Conservation (phyloP, 2,797 vertebrate species). For the Megaceryle alcyon region DNA sequence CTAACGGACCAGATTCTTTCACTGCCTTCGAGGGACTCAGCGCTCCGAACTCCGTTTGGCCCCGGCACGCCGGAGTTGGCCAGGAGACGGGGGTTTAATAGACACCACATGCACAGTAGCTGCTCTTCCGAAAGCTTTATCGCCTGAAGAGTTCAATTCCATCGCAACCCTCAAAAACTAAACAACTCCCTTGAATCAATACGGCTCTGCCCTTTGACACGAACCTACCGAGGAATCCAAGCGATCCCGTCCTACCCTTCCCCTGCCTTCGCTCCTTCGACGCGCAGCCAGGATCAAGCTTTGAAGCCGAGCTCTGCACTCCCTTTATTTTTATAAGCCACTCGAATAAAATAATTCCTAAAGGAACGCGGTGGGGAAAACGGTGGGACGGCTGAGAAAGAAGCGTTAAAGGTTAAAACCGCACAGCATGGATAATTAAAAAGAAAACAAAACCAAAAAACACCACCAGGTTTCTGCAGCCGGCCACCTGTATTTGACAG, state of each 20-base stretch:
- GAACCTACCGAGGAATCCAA: neutral
- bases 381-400: neutral
- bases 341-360: neutral
- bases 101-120: constrained; percentile 66
- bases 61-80: neutral
- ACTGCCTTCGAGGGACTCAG: neutral
- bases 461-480: neutral
- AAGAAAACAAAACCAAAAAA: too few relatives aligned
- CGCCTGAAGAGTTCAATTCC: neutral
- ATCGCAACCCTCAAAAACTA: neutral
- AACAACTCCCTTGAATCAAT: neutral
- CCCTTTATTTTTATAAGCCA: neutral
- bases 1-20: neutral
- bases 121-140: neutral
- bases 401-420: neutral
- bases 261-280: neutral
- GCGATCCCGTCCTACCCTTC: neutral
- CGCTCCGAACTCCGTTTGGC: neutral
- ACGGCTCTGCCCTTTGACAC: neutral
- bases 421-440: neutral
- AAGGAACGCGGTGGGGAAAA: accelerated
- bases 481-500: neutral
- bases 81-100: constrained; percentile 16
- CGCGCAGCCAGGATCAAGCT: neutral
- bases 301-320: neutral